phyloP scores from a whole-genome alignment of 2,797 vertebrate species.

The Lophius americanus region DNA sequence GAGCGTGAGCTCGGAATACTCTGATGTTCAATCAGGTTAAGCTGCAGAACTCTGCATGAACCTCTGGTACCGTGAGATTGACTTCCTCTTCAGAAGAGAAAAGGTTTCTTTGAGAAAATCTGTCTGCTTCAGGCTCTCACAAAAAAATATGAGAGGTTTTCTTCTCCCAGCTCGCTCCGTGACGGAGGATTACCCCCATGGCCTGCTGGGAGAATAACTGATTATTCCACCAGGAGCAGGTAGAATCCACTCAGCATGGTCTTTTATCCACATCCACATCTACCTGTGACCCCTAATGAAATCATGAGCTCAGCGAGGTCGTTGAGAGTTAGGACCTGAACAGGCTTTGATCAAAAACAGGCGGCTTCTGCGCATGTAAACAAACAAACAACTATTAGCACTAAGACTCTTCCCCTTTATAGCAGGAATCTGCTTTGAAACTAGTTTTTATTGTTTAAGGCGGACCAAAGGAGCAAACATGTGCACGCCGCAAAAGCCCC shows the following conservation, averaged over 20 bases:
- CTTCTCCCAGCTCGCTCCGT: no score
- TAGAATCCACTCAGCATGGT: not conserved
- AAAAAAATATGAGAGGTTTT: no score
- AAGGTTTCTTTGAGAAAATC: no score
- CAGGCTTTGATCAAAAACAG: conserved; percentile 22
- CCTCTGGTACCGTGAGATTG: conserved; percentile 8
- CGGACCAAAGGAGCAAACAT: no score
- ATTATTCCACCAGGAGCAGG: conserved; percentile 16
- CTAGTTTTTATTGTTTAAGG: no score
- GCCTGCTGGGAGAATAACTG: conserved; percentile 41
- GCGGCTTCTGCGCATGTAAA: conserved; percentile 9
- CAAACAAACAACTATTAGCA: not conserved
- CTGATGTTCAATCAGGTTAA: conserved; percentile 24
- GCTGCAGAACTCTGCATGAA: conserved; percentile 31
- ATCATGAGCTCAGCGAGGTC: conserved; percentile 47
- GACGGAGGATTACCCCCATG: not conserved
- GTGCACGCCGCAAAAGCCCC: no score
- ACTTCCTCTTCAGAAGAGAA: conserved; percentile 8
- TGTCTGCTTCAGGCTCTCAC: no score
- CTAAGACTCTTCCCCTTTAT: not conserved
- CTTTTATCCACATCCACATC: conserved; percentile 55
- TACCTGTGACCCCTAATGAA: conserved; percentile 45
- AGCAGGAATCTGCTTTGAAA: not conserved
- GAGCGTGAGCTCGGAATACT: no score
- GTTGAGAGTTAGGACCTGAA: conserved; percentile 33